phyloP scores from a whole-genome alignment of 1,140 invertebrate genomes.

The Drosophila virilis region DNA sequence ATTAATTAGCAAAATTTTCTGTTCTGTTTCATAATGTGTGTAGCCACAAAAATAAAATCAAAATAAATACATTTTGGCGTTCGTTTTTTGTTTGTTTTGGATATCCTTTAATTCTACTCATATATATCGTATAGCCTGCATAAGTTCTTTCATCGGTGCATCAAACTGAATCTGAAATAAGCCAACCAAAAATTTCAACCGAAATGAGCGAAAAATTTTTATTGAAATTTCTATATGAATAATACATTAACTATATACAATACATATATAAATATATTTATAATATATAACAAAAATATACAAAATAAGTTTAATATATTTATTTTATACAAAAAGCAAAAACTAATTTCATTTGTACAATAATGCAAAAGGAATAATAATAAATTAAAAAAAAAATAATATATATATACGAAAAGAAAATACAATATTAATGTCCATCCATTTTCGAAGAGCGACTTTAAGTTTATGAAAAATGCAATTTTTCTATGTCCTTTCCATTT shows the following conservation, averaged over 20 bases:
- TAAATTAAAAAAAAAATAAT: slow-evolving; percentile 25
- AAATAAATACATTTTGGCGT: not conserved
- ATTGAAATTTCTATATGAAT: slow-evolving; percentile 39
- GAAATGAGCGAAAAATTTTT: slow-evolving; percentile 54
- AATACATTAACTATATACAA: slow-evolving; percentile 57
- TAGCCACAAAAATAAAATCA: slow-evolving; percentile 24
- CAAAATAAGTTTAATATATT: slow-evolving; percentile 62
- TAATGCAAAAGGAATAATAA: slow-evolving; percentile 32
- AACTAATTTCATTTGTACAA: slow-evolving; percentile 69
- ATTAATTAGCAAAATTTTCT: slow-evolving; percentile 67
- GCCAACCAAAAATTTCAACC: slow-evolving; percentile 38
- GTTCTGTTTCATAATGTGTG: slow-evolving; percentile 33
- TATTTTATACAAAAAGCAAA: slow-evolving; percentile 60
- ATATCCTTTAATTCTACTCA: slow-evolving; percentile 24
- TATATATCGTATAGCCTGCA: slow-evolving; percentile 47
- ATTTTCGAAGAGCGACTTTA: slow-evolving; percentile 74
- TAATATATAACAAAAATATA: slow-evolving; percentile 61
- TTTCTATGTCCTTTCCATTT: slow-evolving; percentile 73
- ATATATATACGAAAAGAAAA: slow-evolving; percentile 15
- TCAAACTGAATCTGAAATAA: slow-evolving; percentile 43
- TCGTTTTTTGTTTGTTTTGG: slow-evolving; percentile 11
- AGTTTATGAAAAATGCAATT: slow-evolving; percentile 78
- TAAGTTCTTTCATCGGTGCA: slow-evolving; percentile 74
- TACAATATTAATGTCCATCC: slow-evolving; percentile 82
- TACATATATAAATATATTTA: slow-evolving; percentile 53